phyloP scores from a whole-genome alignment of 2,797 vertebrate genomes.

The Ambastaia sidthimunki region DNA sequence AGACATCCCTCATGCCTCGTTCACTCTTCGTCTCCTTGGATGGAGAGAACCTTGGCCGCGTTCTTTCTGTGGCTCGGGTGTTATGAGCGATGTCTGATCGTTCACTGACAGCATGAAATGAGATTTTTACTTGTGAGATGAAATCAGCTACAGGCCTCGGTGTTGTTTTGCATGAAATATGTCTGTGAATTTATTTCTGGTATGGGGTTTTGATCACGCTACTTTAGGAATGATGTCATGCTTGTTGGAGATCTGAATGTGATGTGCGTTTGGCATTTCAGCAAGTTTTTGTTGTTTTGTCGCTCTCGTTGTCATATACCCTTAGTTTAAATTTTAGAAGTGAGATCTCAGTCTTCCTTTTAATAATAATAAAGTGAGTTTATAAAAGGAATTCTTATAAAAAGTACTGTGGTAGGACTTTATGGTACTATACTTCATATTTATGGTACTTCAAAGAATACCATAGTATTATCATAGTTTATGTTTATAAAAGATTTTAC shows the following conservation, averaged over 20 bases:
- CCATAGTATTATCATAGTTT: not conserved
- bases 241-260: not conserved
- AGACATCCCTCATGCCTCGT: slow-evolving; percentile 60
- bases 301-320: too few species aligned
- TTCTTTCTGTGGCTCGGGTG: slow-evolving; percentile 59
- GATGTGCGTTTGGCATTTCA: not conserved
- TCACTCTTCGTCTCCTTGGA: slow-evolving; percentile 57
- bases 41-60: slow-evolving; percentile 42
- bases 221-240: not conserved
- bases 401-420: not conserved
- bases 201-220: slow-evolving; percentile 2
- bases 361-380: too few species aligned
- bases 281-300: too few species aligned
- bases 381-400: not conserved
- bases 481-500: not conserved
- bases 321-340: too few species aligned
- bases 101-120: slow-evolving; percentile 77
- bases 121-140: slow-evolving; percentile 75
- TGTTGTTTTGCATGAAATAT: slow-evolving; percentile 11
- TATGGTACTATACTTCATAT: not conserved
- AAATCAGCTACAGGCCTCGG: slow-evolving; percentile 44
- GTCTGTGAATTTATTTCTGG: not conserved
- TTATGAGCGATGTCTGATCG: slow-evolving; percentile 76
- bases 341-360: too few species aligned
- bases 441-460: not conserved